Percentiles rank a stretch among this genome's conserved stretches.
Evolutionary conservation across 2,113 vertebrate species (phyloP).

Genomic region (Ramphastos sulfuratus): DNA sequence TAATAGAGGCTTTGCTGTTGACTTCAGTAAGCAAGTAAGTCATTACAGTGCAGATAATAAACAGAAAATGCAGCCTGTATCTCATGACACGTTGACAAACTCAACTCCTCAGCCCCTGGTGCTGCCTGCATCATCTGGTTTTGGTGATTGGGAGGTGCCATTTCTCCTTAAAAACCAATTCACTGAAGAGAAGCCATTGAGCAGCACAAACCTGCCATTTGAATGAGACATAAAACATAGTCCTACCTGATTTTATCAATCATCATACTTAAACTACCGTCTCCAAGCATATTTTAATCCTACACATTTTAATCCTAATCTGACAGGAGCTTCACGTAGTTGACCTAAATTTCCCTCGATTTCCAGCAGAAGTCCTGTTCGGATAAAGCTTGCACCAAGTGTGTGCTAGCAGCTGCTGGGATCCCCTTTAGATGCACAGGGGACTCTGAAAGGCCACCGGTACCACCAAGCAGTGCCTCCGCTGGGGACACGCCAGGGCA

Average conservation of each 20-base stretch:
- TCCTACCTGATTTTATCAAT: neutral
- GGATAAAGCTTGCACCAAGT: rapidly evolving
- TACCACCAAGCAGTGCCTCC: neutral
- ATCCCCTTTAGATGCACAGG: neutral
- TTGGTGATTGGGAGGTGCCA: neutral
- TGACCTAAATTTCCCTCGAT: neutral
- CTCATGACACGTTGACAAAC: neutral
- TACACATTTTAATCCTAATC: neutral
- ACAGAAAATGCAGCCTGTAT: neutral
- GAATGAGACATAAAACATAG: neutral
- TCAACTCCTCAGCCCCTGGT: neutral
- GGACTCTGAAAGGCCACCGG: rapidly evolving
- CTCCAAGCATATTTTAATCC: neutral
- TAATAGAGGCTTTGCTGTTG: neutral
- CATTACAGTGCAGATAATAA: neutral
- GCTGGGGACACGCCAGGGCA: neutral
- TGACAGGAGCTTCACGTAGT: neutral
- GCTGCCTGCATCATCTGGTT: neutral
- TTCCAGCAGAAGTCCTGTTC: neutral
- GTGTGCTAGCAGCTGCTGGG: rapidly evolving
- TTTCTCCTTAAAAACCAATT: neutral
- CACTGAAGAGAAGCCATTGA: neutral
- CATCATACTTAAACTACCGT: neutral
- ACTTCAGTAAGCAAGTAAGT: neutral
- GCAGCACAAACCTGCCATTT: neutral